Evolutionary conservation across 2,888 invertebrate genomes (phyloP).

Genomic region (Petrolisthes cinctipes): DNA sequence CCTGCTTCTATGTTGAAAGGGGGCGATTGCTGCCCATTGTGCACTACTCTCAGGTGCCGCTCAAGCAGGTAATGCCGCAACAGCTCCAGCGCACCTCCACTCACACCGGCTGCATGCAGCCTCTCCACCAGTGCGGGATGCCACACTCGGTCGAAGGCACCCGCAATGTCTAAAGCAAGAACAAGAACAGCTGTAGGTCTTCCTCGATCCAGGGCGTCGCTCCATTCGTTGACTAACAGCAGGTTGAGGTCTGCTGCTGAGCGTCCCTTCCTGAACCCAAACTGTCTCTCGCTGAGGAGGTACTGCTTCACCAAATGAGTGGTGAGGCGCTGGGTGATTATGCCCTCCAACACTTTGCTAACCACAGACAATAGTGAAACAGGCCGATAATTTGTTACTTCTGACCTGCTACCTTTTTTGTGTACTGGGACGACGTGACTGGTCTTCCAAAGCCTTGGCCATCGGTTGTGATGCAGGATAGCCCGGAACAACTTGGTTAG

Average conservation of each 20-base stretch:
- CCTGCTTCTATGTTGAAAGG: not conserved
- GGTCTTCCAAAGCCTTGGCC: not conserved
- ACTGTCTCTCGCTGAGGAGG: conserved; percentile 4
- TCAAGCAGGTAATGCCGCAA: conserved; percentile 1
- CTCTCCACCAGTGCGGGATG: not conserved
- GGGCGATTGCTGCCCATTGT: not conserved
- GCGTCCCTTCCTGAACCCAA: not conserved
- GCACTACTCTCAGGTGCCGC: conserved; percentile 4
- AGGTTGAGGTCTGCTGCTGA: not conserved
- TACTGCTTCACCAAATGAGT: not conserved
- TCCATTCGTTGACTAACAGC: not conserved
- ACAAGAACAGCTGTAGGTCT: not conserved
- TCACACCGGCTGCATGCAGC: not conserved
- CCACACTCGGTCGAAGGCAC: conserved; percentile 19
- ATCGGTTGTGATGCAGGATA: not conserved
- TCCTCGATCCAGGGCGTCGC: not conserved
- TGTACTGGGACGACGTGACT: not conserved
- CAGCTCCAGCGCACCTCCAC: not conserved
- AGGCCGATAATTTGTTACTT: not conserved
- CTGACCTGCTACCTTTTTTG: not conserved
- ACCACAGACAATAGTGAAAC: conserved; percentile 3
- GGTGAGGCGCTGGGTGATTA: not conserved
- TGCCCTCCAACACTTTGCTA: not conserved
- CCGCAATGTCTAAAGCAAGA: not conserved
- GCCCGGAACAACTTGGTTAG: not conserved